Evolutionary conservation across 2,797 vertebrate species (phyloP), one percentile per base, ranked within the genome.

Genomic region (Delichon dasypus): DNA sequence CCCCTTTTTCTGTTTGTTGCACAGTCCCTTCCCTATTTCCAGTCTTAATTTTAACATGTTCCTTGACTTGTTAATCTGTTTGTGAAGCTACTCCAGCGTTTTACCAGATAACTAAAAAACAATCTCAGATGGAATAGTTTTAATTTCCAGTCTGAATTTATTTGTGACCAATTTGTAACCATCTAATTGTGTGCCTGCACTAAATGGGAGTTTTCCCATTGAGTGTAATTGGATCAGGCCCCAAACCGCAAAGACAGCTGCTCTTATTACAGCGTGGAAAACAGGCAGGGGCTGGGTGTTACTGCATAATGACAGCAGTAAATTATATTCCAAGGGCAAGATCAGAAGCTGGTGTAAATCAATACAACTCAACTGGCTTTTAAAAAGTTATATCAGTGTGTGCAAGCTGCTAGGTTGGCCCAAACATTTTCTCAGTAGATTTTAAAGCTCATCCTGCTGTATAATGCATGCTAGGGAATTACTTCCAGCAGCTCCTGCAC

Each of bases 61-160:
- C 72, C 54, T 92, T 61, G 68, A 83, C 38, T 91, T 26, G 50
- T 67, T 96, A 89, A 93, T 95, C 78, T 61, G 34, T 65, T 90
- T 67, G 61, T 15, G 9, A 82, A 65, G 57, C 34, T 64, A 50
- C 45, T 73, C 65, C 78, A 34, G 50, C 17, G 0, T 71, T 88
- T 88, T 44, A 68, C 73, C 16, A 44, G 85, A 83, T 36, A 92
- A 70, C 57, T 89, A 77, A 94, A 88, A 71, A 89, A 88, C 91
- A 85, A 67, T 72, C 82, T 96, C 88, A 51, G 75, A 91, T 11
- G 65, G 72, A 93, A 92, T 76, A 91, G 91, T 96, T 96, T 94
- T 96, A 94, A 96, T 96, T 96, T 96, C 87, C 95, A 96, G 95
- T 96, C 95, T 92, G 88, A 92, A 96, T 95, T 96, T 95, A 95